Evolutionary conservation across 2,797 vertebrate species (phyloP), one percentile per base, ranked within the genome.

Genomic region (Falco biarmicus): DNA sequence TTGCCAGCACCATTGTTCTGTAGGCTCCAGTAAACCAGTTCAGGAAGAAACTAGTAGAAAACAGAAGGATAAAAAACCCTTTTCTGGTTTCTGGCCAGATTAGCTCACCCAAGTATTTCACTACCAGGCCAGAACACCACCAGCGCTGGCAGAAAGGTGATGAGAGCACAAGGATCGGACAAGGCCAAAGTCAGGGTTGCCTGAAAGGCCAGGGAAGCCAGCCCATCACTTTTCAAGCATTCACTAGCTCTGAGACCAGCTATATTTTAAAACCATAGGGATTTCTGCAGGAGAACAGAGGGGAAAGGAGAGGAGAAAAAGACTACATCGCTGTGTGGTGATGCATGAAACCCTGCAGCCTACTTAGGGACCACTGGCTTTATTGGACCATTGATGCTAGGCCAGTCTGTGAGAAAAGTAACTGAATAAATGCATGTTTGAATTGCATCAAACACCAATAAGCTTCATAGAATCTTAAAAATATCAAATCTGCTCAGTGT

Each of bases 121-220:
- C 29, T 39, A 5, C 13, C 0, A 0, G 54, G 59, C 34, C 63
- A 87, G 57, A 74, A 39, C 4, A 82, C 2, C 26, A 65, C 18
- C 53, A 61, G 21, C 5, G 8, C 3, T 60, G 66, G 71, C 65
- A 95, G 41, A 65, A 37, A 22, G 21, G 16, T 68, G 29, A 13
- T 24, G 15, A 54, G 32, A 61, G 57, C 60, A 57, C 0, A 0
- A 74, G 53, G 75, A 53, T 2, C 31, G 34, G 26, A 51, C 25
- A 57, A 39, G 28, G n/a, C 53, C 85, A 57, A 34, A 69, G 37
- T 4, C 45, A 81, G 32, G 45, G 39, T 3, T 68, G 57, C 3
- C 2, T 8, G 11, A 68, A 28, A 16, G n/a, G 31, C 53, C 71
- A 81, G 41, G 24, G 70, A 84, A 85, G 45, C 18, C 66, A 81